A percentile compares a stretch with the other conserved stretches of the same genome.
Evolutionary conservation across 1,140 invertebrate genomes (phyloP).

Genomic region (Lepidurus packardi): DNA sequence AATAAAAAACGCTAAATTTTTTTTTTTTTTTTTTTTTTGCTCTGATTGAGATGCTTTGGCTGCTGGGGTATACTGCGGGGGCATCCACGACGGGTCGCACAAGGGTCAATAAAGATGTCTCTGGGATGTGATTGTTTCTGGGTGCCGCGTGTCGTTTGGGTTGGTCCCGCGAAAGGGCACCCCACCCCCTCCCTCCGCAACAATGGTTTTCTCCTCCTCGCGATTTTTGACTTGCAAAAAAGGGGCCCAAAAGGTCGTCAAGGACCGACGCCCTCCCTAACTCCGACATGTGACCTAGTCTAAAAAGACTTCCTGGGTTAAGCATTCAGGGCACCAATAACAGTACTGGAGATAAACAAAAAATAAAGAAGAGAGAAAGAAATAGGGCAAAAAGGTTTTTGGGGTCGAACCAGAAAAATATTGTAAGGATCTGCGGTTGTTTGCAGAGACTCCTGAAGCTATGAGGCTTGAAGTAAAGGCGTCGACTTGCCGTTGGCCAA

Average conservation of each 20-base stretch:
- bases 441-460: too few relatives aligned
- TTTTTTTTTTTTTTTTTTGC: constrained; percentile 27
- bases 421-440: too few relatives aligned
- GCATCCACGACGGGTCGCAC: not conserved
- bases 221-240: constrained; percentile 9
- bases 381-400: too few relatives aligned
- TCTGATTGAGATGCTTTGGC: constrained; percentile 16
- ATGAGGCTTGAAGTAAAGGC: too few relatives aligned
- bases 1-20: not conserved
- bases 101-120: constrained; percentile 22
- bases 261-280: constrained; percentile 11
- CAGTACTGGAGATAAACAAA: not conserved
- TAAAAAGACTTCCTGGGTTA: constrained; percentile 17
- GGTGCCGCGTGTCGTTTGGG: constrained; percentile 15
- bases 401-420: too few relatives aligned
- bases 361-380: not conserved
- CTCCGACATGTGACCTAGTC: not conserved
- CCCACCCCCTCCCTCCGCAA: not conserved
- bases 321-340: not conserved
- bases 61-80: not conserved
- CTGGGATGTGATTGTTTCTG: constrained; percentile 14
- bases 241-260: constrained; percentile 1
- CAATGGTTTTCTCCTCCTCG: not conserved
- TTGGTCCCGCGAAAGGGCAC: not conserved
- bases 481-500: too few relatives aligned